Evolutionary conservation across 2,888 invertebrate species (phyloP).

Genomic region (Lasioglossum leucozonium): DNA sequence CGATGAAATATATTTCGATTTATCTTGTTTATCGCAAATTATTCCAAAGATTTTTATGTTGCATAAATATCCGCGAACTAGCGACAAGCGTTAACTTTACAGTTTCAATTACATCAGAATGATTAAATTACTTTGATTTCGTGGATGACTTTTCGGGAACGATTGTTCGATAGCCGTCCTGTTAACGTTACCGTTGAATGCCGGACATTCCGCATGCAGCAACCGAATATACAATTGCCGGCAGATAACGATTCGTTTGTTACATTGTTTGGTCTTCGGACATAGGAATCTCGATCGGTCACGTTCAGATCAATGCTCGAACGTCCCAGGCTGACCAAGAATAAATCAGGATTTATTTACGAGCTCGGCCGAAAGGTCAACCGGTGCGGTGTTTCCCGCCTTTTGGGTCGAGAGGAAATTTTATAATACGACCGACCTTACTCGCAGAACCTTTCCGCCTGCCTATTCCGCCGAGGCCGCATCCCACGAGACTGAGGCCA

Average conservation of each 20-base stretch:
- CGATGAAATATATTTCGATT: neutral
- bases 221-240: neutral
- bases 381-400: slow-evolving; percentile 27
- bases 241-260: neutral
- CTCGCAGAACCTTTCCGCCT: slow-evolving; percentile 53
- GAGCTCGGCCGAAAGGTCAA: slow-evolving; percentile 59
- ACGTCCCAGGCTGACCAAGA: slow-evolving; percentile 1
- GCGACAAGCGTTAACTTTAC: neutral
- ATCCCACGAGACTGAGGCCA: slow-evolving; percentile 59
- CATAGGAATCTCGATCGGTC: slow-evolving; percentile 10
- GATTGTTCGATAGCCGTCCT: neutral
- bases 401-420: slow-evolving; percentile 59
- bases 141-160: neutral
- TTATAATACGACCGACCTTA: slow-evolving; percentile 67
- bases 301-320: slow-evolving; percentile 12
- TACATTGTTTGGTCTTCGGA: slow-evolving; percentile 12
- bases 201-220: neutral
- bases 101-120: neutral
- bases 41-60: neutral
- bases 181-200: neutral
- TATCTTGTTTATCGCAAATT: neutral
- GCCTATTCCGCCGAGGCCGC: slow-evolving; percentile 40
- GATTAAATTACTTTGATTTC: neutral
- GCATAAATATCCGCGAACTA: neutral
- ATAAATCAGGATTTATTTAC: slow-evolving; percentile 73